Conservation (phyloP, 2,113 vertebrate species). For the Phyllopteryx taeniolatus region DNA sequence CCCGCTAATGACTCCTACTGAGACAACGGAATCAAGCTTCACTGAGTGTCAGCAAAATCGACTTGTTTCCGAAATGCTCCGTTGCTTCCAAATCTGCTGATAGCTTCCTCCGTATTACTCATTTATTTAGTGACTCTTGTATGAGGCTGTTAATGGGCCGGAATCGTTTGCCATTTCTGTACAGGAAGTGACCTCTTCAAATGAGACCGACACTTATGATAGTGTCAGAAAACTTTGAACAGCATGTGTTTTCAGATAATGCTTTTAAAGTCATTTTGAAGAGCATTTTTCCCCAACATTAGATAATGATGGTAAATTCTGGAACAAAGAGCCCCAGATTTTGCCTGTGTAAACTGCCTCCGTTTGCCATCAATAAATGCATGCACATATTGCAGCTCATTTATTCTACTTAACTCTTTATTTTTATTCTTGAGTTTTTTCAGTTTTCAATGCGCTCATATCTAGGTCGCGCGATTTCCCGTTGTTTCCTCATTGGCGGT, state of each 20-base stretch:
- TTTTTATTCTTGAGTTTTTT: neutral
- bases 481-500: neutral
- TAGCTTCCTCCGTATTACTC: constrained; percentile 60
- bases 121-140: constrained; percentile 42
- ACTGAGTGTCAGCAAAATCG: constrained; percentile 49
- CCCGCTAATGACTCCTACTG: constrained; percentile 16
- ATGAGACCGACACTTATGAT: neutral
- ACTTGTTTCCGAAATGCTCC: constrained; percentile 39
- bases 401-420: neutral
- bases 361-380: neutral
- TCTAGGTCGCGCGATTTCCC: neutral
- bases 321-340: neutral
- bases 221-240: no score
- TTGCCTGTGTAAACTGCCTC: neutral
- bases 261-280: neutral
- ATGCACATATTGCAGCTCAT: neutral
- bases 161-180: constrained; percentile 46
- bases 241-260: neutral
- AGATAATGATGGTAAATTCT: neutral
- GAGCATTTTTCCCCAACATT: neutral
- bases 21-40: constrained; percentile 8
- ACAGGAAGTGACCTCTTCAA: constrained; percentile 6
- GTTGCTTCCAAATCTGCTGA: constrained; percentile 67
- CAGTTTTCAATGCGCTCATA: neutral
- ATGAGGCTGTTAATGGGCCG: constrained; percentile 9